Evolutionary conservation across 2,888 invertebrate genomes (phyloP), one percentile per base, ranked within the genome.

Genomic region (Pseudococcus viburni): DNA sequence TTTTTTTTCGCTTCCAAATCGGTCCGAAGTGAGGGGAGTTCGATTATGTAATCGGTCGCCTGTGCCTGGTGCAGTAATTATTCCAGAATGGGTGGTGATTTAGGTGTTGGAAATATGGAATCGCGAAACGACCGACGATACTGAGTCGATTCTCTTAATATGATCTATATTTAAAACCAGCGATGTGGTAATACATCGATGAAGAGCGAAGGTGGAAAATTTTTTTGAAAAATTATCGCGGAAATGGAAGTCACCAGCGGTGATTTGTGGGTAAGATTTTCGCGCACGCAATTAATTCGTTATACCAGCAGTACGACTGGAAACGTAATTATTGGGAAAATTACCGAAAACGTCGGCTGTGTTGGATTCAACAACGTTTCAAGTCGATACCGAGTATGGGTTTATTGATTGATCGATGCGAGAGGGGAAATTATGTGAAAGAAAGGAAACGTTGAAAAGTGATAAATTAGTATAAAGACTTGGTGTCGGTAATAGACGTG

Each of bases 141-240:
- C 15, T n/a, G n/a, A 46, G 46, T 15, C 15, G 48, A 51, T 51
- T 51, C 11, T 12, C n/a, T 55, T 55, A 55, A 55, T 15, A 33
- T 17, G 77, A 42, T 77, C 17, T 42, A 77, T n/a, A n/a, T 55
- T 55, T 17, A 55, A 5, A 55, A 17, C 5, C 12, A 15, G 33
- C 64, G 22, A 22, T 26, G 19, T 42, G 3, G 42, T 42, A 42
- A 42, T 42, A 0, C 9, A 19, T 26, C 22, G 68, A 22, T 2
- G 6, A 9, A 8, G 68, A 11, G 33, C 15, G 15, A 83, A 19
- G 42, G 80, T 42, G 46, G 80, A 19, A 46, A 83, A 19, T 46
- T 83, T 83, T 39, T 46, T 46, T 42, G 46, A 42, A 83, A 46
- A 83, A 83, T 46, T 42, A 83, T 83, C 80, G 80, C 80, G 80